These are phyloP conservation scores for Ostrea edulis DNA, from an alignment of 1,140 invertebrate species.

Conservation along the genomic window DNA sequence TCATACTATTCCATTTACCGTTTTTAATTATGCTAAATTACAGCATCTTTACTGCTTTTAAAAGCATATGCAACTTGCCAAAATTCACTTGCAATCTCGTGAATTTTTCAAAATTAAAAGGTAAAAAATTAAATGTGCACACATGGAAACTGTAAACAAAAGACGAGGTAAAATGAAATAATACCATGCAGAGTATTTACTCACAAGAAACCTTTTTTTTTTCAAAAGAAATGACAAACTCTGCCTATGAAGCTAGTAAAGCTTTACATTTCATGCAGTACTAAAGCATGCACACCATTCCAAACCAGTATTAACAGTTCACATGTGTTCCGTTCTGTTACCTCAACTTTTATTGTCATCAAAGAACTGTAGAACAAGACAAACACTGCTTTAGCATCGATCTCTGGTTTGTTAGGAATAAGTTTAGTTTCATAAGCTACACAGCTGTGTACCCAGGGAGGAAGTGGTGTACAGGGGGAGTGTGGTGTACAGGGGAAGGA, in stretches of 20 bases:
- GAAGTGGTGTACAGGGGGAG: not conserved
- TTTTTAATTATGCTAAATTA: not conserved
- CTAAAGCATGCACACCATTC: slow-evolving; percentile 28
- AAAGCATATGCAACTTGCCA: not conserved
- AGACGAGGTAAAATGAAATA: not conserved
- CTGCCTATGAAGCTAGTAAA: not conserved
- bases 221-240: not conserved
- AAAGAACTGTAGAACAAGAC: slow-evolving; percentile 36
- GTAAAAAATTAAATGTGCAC: no score
- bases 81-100: no score
- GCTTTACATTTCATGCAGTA: not conserved
- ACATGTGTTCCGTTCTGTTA: not conserved
- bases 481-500: no score
- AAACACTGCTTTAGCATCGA: slow-evolving; percentile 22
- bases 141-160: not conserved
- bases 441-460: not conserved
- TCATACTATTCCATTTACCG: not conserved
- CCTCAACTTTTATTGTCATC: slow-evolving; percentile 35
- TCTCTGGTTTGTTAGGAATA: not conserved
- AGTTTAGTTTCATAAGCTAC: not conserved
- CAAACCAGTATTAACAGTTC: slow-evolving; percentile 8
- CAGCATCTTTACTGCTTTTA: not conserved
- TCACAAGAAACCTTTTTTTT: not conserved
- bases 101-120: no score
- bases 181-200: not conserved